Evolutionary conservation across 2,113 vertebrate genomes (phyloP).

Genomic region (Chloroceryle aenea): DNA sequence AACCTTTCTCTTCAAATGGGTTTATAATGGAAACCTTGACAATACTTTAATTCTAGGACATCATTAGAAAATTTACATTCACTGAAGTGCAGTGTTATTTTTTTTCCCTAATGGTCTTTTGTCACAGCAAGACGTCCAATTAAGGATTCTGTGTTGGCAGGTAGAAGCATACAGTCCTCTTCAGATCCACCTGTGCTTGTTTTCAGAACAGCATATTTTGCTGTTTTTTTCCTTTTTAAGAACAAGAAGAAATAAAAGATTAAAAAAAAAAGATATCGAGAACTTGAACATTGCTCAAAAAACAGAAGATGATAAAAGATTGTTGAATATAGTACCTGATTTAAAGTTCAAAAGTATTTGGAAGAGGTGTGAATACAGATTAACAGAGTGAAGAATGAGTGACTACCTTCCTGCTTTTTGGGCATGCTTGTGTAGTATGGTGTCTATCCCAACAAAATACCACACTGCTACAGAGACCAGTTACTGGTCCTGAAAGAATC

Average conservation of each 20-base stretch:
- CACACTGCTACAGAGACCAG: not conserved
- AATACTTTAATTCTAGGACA: constrained; percentile 1
- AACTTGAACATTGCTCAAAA: not conserved
- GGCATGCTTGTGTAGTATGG: not conserved
- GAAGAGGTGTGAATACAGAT: not conserved
- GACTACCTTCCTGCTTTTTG: not conserved
- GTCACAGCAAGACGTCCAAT: not conserved
- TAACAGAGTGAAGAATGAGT: not conserved
- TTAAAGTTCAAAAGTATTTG: not conserved
- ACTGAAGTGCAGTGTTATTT: not conserved
- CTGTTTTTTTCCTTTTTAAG: not conserved
- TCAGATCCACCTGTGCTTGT: not conserved
- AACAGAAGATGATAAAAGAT: not conserved
- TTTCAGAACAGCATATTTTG: not conserved
- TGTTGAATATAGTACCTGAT: not conserved
- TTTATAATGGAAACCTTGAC: not conserved
- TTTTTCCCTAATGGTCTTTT: constrained; percentile 6
- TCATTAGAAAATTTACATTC: not conserved
- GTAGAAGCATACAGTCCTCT: constrained; percentile 23
- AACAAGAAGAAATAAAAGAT: not conserved
- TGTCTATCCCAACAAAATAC: not conserved
- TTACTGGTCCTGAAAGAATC: not conserved
- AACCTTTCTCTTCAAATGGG: not conserved
- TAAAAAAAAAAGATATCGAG: not conserved
- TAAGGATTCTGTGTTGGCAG: constrained; percentile 19